phyloP scores from a whole-genome alignment of 2,797 vertebrate genomes.

The Sebastes miniatus region DNA sequence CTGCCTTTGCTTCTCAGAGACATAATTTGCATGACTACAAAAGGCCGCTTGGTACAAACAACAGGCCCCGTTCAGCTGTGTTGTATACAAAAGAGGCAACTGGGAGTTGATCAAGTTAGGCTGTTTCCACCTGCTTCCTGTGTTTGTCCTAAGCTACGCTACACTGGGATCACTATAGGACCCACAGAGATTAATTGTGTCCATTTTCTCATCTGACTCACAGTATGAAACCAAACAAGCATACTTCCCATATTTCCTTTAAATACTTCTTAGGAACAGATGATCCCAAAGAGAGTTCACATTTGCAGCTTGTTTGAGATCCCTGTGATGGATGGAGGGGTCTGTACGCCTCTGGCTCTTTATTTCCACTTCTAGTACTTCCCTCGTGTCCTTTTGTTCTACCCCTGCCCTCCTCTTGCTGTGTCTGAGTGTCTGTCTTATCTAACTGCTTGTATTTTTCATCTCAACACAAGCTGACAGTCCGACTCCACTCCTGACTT shows the following conservation, averaged over 20 bases:
- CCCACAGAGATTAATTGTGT: not conserved
- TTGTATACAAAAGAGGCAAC: not conserved
- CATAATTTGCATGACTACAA: not conserved
- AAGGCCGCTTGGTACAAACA: not conserved
- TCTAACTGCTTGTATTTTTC: constrained; percentile 11
- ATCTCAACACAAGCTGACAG: constrained; percentile 40
- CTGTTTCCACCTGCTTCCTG: not conserved
- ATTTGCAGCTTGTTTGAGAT: not conserved
- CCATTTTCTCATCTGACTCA: not conserved
- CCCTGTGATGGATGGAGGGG: not conserved
- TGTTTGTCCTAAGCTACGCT: not conserved
- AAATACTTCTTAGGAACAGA: not conserved
- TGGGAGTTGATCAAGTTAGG: not conserved
- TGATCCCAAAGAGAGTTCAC: not conserved
- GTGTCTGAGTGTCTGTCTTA: constrained; percentile 23
- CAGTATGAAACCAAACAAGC: not conserved
- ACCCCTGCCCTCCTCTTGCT: not conserved
- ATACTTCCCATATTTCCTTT: not conserved
- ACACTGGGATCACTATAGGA: not conserved
- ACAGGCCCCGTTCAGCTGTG: not conserved
- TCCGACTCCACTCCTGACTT: not conserved
- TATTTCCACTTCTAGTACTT: not conserved
- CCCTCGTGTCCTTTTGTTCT: constrained; percentile 3
- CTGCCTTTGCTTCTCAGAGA: not conserved
- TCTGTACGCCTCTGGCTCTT: not conserved